A percentile compares a stretch with the other conserved stretches of the same genome.
Conservation (phyloP, 2,797 vertebrate genomes). For the Iguana delicatissima region DNA sequence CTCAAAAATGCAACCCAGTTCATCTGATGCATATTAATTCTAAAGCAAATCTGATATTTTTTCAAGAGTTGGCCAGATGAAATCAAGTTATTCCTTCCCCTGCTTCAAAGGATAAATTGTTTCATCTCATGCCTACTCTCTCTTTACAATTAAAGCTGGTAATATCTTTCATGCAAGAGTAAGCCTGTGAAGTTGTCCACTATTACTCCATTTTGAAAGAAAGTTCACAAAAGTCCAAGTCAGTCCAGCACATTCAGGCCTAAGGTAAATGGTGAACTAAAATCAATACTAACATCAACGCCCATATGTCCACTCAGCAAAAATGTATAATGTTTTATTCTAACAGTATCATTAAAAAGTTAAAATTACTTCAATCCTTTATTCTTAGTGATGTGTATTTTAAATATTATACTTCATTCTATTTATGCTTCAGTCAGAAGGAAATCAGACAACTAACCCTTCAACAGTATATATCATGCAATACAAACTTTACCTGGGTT, state of each 20-base stretch:
- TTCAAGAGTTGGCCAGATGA: background rate
- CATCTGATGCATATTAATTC: background rate
- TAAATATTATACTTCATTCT: background rate
- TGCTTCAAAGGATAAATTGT: background rate
- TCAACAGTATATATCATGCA: background rate
- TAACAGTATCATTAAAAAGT: background rate
- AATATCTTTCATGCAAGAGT: background rate
- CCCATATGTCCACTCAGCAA: background rate
- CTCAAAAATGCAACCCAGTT: background rate
- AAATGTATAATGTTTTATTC: background rate
- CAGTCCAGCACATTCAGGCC: background rate
- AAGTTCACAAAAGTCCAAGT: background rate
- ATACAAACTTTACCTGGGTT: background rate
- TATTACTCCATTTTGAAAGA: background rate
- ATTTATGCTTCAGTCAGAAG: background rate
- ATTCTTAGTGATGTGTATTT: conserved; percentile 3
- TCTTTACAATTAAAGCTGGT: background rate
- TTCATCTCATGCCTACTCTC: conserved; percentile 5
- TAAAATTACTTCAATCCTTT: conserved; percentile 6
- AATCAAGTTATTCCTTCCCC: conserved; percentile 2
- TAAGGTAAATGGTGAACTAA: background rate
- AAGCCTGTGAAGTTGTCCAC: background rate
- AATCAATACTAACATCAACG: too few relatives aligned
- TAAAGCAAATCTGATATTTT: background rate
- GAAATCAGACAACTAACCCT: background rate